Conservation (phyloP, 2,888 invertebrate genomes). For the Teinopalpus imperialis region DNA sequence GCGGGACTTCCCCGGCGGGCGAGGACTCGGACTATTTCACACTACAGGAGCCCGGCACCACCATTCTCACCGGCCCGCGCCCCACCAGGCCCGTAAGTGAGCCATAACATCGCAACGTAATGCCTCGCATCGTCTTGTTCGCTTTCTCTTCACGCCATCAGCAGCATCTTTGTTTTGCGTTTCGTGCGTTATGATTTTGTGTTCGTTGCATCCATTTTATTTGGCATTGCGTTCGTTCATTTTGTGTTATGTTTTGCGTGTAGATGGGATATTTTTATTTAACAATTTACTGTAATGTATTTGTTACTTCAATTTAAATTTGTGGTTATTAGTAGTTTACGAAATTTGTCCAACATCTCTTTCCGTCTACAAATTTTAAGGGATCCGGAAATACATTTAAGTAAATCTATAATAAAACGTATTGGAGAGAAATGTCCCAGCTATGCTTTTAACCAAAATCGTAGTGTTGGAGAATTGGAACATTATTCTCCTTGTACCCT, state of each 20-base stretch:
- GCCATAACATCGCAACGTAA: constrained; percentile 30
- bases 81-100: constrained; percentile 60
- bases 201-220: constrained; percentile 23
- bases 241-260: neutral
- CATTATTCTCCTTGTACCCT: constrained; percentile 6
- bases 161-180: constrained; percentile 21
- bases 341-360: no score
- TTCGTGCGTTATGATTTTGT: constrained; percentile 10
- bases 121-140: constrained; percentile 10
- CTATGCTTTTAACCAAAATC: neutral
- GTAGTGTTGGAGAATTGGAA: constrained; percentile 3
- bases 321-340: no score
- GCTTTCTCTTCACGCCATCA: constrained; percentile 9
- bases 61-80: constrained; percentile 84
- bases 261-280: constrained; percentile 5
- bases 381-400: no score
- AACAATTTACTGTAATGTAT: no score
- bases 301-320: no score
- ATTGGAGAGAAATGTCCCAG: constrained; percentile 5
- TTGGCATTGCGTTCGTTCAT: constrained; percentile 6
- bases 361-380: no score
- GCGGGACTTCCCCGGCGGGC: constrained; percentile 73
- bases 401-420: no score
- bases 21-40: constrained; percentile 91
- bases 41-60: constrained; percentile 87